These are phyloP conservation scores for Megaustenia siamemsis DNA, from an alignment of 2,888 invertebrate genomes.

Conservation along the genomic window DNA sequence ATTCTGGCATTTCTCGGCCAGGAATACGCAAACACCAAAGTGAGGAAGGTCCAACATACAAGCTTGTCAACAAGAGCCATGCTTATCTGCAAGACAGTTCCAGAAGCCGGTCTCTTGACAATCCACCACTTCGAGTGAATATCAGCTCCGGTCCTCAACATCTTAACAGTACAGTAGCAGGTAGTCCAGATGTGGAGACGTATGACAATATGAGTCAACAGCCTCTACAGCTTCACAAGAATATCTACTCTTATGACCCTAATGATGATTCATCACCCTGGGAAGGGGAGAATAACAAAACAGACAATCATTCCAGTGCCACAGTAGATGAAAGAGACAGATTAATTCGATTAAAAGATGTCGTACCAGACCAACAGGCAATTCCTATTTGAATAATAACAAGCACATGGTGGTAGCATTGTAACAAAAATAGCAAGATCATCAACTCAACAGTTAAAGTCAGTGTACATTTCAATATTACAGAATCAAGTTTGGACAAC, in stretches of 20 bases:
- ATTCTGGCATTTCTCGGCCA: conserved; percentile 1
- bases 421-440: too few relatives aligned
- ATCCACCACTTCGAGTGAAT: conserved; percentile 7
- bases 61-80: conserved; percentile 7
- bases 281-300: conserved; percentile 25
- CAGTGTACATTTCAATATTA: too few relatives aligned
- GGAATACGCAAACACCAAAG: conserved; percentile 40
- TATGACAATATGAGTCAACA: conserved; percentile 8
- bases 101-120: conserved; percentile 36
- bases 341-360: conserved; percentile 34
- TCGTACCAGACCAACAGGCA: conserved; percentile 40
- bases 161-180: conserved; percentile 39
- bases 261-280: conserved; percentile 40
- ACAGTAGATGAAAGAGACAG: conserved; percentile 29
- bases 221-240: background rate
- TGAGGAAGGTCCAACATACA: conserved; percentile 30
- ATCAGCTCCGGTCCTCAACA: background rate
- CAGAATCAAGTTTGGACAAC: too few relatives aligned
- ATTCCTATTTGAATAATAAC: conserved; percentile 44
- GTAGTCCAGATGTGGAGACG: conserved; percentile 39
- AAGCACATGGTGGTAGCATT: background rate
- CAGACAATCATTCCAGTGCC: background rate
- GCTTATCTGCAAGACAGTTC: conserved; percentile 16
- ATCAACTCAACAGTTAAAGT: too few relatives aligned
- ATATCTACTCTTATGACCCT: conserved; percentile 31